Base-by-base conservation (phyloP, 2,888 invertebrate genomes). In the Quadriops clusia region DNA sequence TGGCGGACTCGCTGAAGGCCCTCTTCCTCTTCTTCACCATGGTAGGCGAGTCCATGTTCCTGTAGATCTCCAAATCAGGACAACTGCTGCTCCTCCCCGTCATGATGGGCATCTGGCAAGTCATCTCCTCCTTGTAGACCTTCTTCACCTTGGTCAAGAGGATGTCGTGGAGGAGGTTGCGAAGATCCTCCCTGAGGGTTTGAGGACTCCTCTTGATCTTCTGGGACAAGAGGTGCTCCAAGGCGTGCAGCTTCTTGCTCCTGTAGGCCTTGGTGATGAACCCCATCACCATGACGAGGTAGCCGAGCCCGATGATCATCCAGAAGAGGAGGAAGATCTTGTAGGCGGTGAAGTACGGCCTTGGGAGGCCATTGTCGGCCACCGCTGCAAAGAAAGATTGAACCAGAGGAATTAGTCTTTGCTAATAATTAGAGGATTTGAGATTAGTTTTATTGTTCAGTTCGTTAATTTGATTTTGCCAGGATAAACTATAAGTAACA, bases 261-360 rank as follows among this genome's bases (percentile, higher is more conserved):
- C 71, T 65, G 72, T 83, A 70, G 3, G 77, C 82, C 34, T 75
- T 71, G 1, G 84, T 78, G 42, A 89, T 83, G 50, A 86, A 87
- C 2, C 83, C 82, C 44, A 87, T 72, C 24, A 87, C 74, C 90
- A 91, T 91, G 13, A 89, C 76, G 23, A 89, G 72, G 57, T 91
- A 91, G 1, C 90, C 90, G 39, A 91, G 68, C 0, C 91, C 90
- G 49, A 89, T 87, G 36, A 89, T 84, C 30, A 91, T 85, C 91
- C 91, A 91, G 14, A 82, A 59, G 17, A 90, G 74, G 1, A 90
- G 67, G 45, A 84, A 82, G 35, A 80, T 71, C 59, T 89, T 77
- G 62, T 91, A 91, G 3, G 77, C 61, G 38, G 71, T 65, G 50
- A 74, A 75, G 3, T n/a, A n/a, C n/a, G n/a, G n/a, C n/a, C n/a